phyloP scores from a whole-genome alignment of 2,113 vertebrate genomes.

The Toxostoma redivivum region DNA sequence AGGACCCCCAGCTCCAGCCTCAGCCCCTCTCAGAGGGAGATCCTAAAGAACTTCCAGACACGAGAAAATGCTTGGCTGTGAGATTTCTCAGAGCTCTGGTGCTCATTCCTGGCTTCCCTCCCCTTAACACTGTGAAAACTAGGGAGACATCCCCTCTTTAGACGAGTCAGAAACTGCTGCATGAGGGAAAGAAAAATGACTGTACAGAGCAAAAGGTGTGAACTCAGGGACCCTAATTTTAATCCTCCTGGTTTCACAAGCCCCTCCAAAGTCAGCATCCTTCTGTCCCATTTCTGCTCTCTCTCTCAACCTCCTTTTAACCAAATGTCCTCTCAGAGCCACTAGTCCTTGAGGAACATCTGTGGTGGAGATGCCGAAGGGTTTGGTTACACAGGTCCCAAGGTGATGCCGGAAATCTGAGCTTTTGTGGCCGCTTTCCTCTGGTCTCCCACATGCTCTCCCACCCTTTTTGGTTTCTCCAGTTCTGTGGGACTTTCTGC shows the following conservation, averaged over 20 bases:
- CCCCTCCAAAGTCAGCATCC: not conserved
- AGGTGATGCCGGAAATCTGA: not conserved
- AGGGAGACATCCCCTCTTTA: not conserved
- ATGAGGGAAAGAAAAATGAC: not conserved
- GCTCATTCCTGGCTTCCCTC: not conserved
- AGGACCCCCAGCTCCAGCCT: not conserved
- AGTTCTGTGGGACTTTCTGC: not conserved
- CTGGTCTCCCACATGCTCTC: not conserved
- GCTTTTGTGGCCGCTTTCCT: not conserved
- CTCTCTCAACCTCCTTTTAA: not conserved
- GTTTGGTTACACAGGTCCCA: not conserved
- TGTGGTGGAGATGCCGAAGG: not conserved
- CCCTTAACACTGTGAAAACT: not conserved
- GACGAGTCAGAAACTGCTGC: not conserved
- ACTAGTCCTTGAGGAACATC: not conserved
- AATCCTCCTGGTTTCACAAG: not conserved
- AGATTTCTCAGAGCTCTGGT: not conserved
- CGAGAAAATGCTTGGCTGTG: not conserved
- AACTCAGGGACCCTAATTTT: not conserved
- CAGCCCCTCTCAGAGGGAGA: not conserved
- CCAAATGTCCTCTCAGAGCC: not conserved
- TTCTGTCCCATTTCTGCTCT: not conserved
- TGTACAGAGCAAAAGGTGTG: not conserved
- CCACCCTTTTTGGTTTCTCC: not conserved
- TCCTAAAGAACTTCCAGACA: not conserved